Percentiles rank a stretch among this genome's conserved stretches.
These are phyloP conservation scores for Galeopterus variegatus DNA, from an alignment of 2,113 vertebrate species.

Conservation along the genomic window DNA sequence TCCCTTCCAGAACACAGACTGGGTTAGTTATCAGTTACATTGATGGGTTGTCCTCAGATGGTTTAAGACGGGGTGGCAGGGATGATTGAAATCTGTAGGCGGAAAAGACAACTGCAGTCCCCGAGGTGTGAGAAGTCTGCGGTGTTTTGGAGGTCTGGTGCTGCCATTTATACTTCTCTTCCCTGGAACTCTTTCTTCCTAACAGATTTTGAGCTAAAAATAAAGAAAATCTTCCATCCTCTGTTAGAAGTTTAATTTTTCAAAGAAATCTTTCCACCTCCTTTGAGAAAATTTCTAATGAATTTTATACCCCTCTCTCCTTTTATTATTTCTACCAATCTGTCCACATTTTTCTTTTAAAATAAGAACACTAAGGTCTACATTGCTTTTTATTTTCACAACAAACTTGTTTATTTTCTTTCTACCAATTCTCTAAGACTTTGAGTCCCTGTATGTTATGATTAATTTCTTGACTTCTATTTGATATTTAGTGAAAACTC, in stretches of 20 bases:
- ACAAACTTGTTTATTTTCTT: slow-evolving; percentile 12
- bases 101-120: slow-evolving; percentile 69
- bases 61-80: slow-evolving; percentile 34
- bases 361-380: slow-evolving; percentile 40
- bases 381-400: neutral
- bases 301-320: slow-evolving; percentile 65
- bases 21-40: slow-evolving; percentile 64
- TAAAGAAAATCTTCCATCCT: slow-evolving; percentile 77
- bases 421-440: neutral
- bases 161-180: slow-evolving; percentile 83
- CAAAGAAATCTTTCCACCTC: slow-evolving; percentile 75
- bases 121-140: slow-evolving; percentile 72
- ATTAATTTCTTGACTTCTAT: slow-evolving; percentile 32
- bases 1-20: slow-evolving; percentile 22
- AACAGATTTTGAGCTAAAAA: slow-evolving; percentile 87
- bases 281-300: slow-evolving; percentile 73
- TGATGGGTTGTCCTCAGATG: slow-evolving; percentile 77
- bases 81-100: slow-evolving; percentile 81
- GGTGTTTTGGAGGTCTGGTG: slow-evolving; percentile 77
- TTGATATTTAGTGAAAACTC: neutral
- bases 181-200: slow-evolving; percentile 80
- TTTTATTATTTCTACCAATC: slow-evolving; percentile 59
- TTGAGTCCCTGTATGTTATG: neutral
- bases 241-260: slow-evolving; percentile 78
- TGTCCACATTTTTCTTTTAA: slow-evolving; percentile 48